These are phyloP conservation scores for Peromyscus leucopus DNA, from an alignment of 2,113 vertebrate species.

Conservation along the genomic window DNA sequence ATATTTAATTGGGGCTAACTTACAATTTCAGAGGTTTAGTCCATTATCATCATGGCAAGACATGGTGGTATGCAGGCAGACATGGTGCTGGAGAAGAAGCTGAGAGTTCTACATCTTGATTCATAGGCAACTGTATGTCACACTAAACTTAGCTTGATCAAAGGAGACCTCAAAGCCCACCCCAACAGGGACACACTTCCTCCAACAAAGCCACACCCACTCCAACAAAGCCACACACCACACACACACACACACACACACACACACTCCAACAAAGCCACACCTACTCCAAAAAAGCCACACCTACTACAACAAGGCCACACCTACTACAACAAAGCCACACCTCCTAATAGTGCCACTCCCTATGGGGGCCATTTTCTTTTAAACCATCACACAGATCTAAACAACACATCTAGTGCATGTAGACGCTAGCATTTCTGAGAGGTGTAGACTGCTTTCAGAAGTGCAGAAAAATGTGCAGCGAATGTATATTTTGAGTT, in stretches of 20 bases:
- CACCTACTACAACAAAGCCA: background rate
- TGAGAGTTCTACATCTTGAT: background rate
- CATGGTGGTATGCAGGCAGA: background rate
- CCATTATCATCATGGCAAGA: background rate
- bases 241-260: too few relatives aligned
- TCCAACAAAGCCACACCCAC: background rate
- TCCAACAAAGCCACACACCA: too few relatives aligned
- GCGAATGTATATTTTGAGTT: slow-evolving; percentile 2
- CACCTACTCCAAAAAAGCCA: background rate
- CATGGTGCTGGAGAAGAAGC: background rate
- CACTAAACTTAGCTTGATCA: background rate
- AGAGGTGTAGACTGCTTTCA: background rate
- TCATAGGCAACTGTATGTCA: background rate
- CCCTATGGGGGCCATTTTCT: background rate
- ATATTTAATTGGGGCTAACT: background rate
- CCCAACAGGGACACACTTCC: background rate
- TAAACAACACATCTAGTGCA: background rate
- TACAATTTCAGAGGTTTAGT: background rate
- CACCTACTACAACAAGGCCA: too few relatives aligned
- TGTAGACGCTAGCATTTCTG: background rate
- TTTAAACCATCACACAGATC: background rate
- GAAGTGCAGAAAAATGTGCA: background rate
- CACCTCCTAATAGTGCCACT: background rate
- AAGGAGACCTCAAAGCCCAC: background rate
- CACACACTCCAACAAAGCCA: background rate